Base-by-base conservation (phyloP, 2,888 invertebrate genomes). In the Idaea biselata region DNA sequence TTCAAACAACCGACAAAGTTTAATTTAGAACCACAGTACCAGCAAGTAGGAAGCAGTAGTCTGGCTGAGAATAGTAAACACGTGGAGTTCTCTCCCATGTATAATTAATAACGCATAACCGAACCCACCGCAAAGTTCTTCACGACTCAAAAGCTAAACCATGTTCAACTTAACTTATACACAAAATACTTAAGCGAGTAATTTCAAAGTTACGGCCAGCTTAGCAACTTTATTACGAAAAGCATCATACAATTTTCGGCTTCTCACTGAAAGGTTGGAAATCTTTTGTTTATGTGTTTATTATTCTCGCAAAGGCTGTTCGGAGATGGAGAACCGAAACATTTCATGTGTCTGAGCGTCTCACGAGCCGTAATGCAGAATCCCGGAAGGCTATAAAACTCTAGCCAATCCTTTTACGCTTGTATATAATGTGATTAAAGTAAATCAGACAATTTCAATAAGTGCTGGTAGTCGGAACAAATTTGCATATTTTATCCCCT, bases 391-490 rank as follows among this genome's bases (percentile, higher is more conserved):
- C 73, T 74, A 75, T 79, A 82, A 81, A 80, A 69, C 62, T 73
- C 71, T 69, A 71, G 66, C 77, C 84, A 86, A 87, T 85, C 87
- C 86, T 85, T 87, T 85, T 80, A 83, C 84, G 81, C 76, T 78
- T 74, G 74, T 75, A 75, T 78, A 77, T 83, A 85, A 83, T 81
- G 81, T 84, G 87, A 87, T 89, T 88, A 84, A 86, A 89, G 86
- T 87, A 89, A 90, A 89, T 89, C 86, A 86, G 84, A 84, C 87
- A 90, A 90, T 90, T 89, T 86, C 89, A 91, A 89, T 91, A 89
- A 90, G 91, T 89, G 89, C 87, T 84, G 73, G 77, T 75, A 78
- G 82, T 76, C 74, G 80, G 73, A 73, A 83, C 81, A 85, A 86
- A 88, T 89, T 86, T 89, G 86, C 88, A 88, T 88, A 84, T 88